phyloP scores from a whole-genome alignment of 2,888 invertebrate species.

The Coenonympha glycerion region DNA sequence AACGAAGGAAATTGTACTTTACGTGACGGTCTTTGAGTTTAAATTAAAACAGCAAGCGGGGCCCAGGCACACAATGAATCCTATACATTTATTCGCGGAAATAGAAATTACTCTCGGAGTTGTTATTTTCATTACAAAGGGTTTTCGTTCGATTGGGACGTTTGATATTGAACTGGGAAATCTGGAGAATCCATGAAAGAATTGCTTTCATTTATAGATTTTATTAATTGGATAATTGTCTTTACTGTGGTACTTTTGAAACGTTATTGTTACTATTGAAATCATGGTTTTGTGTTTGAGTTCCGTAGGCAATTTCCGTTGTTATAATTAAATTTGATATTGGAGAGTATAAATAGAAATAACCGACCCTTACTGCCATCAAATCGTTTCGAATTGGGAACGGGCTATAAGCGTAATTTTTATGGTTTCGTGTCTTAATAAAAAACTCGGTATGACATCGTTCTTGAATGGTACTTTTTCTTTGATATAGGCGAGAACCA shows the following conservation, averaged over 20 bases:
- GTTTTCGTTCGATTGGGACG: slow-evolving; percentile 26
- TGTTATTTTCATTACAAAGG: slow-evolving; percentile 31
- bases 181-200: slow-evolving; percentile 1
- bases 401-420: too few species aligned
- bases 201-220: slow-evolving; percentile 19
- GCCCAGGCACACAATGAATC: slow-evolving; percentile 20
- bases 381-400: too few species aligned
- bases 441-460: too few species aligned
- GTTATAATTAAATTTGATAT: background rate
- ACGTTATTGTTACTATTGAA: background rate
- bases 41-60: slow-evolving; percentile 14
- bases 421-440: too few species aligned
- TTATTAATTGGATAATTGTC: slow-evolving; percentile 20
- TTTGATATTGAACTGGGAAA: slow-evolving; percentile 22
- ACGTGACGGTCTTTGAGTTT: slow-evolving; percentile 17
- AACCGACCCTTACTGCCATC: too few species aligned
- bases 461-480: too few species aligned
- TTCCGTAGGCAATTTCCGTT: background rate
- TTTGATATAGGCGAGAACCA: too few species aligned
- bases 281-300: background rate
- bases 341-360: background rate
- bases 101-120: slow-evolving; percentile 32
- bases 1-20: slow-evolving; percentile 26
- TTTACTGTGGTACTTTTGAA: background rate
- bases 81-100: slow-evolving; percentile 27